Evolutionary conservation across 2,797 vertebrate genomes (phyloP).

Genomic region (Anomalospiza imberbis): DNA sequence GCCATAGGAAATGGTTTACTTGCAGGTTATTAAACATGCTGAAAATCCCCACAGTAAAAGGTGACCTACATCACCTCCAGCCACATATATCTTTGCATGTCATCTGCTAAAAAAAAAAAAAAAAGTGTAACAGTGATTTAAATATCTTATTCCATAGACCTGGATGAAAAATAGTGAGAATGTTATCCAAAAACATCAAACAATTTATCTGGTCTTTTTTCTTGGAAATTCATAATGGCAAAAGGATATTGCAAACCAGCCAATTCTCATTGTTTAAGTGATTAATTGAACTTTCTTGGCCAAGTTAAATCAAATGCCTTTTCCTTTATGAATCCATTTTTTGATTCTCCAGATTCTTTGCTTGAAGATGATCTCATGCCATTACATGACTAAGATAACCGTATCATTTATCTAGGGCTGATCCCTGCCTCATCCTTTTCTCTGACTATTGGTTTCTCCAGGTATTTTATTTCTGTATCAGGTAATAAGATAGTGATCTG

Average conservation of each 20-base stretch:
- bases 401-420: background rate
- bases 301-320: background rate
- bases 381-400: background rate
- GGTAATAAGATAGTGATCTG: background rate
- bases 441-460: constrained; percentile 1
- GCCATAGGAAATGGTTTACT: fast-evolving
- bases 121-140: background rate
- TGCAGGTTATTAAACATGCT: background rate
- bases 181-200: background rate
- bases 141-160: background rate
- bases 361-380: background rate
- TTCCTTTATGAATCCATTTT: background rate
- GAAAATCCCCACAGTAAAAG: background rate
- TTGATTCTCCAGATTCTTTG: background rate
- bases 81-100: background rate
- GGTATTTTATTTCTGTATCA: background rate
- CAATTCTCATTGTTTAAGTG: background rate
- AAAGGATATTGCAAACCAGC: background rate
- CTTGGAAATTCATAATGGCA: background rate
- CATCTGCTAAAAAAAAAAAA: background rate
- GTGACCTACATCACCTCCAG: background rate
- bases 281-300: background rate
- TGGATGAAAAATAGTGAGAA: background rate
- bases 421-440: background rate
- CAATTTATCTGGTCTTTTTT: background rate